A percentile compares a stretch with the other conserved stretches of the same genome.
Conservation (phyloP, 2,888 invertebrate species). For the Automeris io region DNA sequence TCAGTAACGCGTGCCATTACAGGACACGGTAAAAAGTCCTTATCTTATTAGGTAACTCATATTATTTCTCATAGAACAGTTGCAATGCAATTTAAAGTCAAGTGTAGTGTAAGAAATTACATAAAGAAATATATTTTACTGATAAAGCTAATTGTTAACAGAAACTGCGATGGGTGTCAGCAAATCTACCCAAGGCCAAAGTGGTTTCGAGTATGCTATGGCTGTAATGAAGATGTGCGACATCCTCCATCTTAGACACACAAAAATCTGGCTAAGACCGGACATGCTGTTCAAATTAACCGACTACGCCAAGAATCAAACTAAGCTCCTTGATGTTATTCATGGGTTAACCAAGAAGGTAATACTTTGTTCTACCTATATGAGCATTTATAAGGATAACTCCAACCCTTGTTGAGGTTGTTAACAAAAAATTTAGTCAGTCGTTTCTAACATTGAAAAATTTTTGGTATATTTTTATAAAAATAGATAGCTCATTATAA, state of each 20-base stretch:
- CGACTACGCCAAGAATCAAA: constrained; percentile 84
- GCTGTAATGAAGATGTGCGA: constrained; percentile 95
- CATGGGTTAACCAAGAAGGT: constrained; percentile 89
- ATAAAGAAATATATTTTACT: too few species aligned
- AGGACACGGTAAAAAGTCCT: too few species aligned
- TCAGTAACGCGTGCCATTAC: too few species aligned
- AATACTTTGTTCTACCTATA: constrained; percentile 10
- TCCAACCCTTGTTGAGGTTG: too few species aligned
- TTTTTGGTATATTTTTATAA: too few species aligned
- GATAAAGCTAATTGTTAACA: constrained; percentile 34
- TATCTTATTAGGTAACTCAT: too few species aligned
- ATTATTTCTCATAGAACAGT: too few species aligned
- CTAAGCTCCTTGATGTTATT: constrained; percentile 84
- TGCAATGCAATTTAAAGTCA: too few species aligned
- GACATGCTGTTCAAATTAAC: constrained; percentile 87
- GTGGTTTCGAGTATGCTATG: constrained; percentile 90
- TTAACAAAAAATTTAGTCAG: too few species aligned
- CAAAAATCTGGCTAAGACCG: constrained; percentile 86
- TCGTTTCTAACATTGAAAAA: too few species aligned
- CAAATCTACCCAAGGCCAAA: constrained; percentile 87
- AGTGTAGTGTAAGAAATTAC: too few species aligned
- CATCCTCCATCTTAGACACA: constrained; percentile 88
- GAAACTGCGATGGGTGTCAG: constrained; percentile 94
- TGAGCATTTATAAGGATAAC: constrained; percentile 4
- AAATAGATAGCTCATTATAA: too few species aligned